phyloP scores from a whole-genome alignment of 2,797 vertebrate genomes.

The Heterohyrax brucei region DNA sequence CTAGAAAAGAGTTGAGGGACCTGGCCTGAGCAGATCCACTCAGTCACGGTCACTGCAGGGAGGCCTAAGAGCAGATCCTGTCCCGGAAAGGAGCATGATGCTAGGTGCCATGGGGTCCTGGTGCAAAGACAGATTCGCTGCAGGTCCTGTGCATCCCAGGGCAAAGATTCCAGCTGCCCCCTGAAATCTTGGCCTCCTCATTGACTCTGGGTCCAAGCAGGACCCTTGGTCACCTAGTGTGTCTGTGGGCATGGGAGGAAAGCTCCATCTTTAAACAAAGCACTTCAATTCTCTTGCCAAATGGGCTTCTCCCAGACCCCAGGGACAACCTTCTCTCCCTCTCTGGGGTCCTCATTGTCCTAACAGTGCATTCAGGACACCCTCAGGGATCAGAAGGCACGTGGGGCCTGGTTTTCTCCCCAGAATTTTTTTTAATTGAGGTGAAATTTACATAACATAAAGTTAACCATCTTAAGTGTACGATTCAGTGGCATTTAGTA shows the following conservation, averaged over 20 bases:
- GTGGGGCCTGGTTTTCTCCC: rapidly evolving
- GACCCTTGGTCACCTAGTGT: background rate
- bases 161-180: background rate
- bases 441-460: background rate
- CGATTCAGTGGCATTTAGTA: background rate
- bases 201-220: background rate
- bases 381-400: rapidly evolving
- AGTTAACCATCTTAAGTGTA: background rate
- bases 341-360: rapidly evolving
- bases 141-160: rapidly evolving
- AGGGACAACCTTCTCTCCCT: no score
- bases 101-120: rapidly evolving
- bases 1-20: rapidly evolving
- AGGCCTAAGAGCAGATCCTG: no score
- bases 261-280: background rate
- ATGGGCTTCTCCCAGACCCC: background rate
- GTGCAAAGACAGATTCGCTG: rapidly evolving
- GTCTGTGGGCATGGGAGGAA: background rate
- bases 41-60: no score
- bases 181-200: rapidly evolving
- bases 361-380: rapidly evolving
- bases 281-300: background rate
- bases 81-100: background rate
- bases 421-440: background rate
- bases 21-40: rapidly evolving